These are phyloP conservation scores for Apodemia zela DNA, from an alignment of 2,888 invertebrate genomes.

Conservation along the genomic window DNA sequence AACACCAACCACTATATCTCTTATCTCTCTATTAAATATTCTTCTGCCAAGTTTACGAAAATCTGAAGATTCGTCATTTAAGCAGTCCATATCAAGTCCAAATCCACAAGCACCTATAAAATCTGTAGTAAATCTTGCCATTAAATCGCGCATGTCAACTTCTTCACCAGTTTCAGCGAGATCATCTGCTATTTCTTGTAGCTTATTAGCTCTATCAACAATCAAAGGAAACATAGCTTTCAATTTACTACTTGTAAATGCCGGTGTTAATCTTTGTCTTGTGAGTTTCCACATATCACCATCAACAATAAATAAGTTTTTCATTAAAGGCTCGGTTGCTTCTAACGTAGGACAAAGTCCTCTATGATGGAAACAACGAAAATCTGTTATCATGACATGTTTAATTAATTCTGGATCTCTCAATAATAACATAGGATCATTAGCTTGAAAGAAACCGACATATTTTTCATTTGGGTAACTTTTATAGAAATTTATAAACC, in stretches of 20 bases:
- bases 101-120: constrained; percentile 69
- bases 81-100: constrained; percentile 60
- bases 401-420: constrained; percentile 48
- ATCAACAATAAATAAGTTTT: constrained; percentile 55
- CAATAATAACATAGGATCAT: constrained; percentile 47
- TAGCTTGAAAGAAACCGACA: constrained; percentile 50
- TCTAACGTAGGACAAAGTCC: constrained; percentile 43
- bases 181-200: constrained; percentile 42
- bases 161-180: constrained; percentile 37
- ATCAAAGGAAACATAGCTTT: constrained; percentile 60
- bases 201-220: constrained; percentile 48
- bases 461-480: constrained; percentile 51
- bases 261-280: constrained; percentile 57
- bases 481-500: constrained; percentile 43
- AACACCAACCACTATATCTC: constrained; percentile 46
- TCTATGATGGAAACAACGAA: constrained; percentile 47
- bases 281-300: constrained; percentile 59
- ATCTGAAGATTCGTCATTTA: constrained; percentile 57
- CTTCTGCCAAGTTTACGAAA: constrained; percentile 61
- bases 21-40: constrained; percentile 54
- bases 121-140: constrained; percentile 46
- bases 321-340: constrained; percentile 44
- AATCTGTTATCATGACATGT: constrained; percentile 46
- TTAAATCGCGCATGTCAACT: constrained; percentile 51
- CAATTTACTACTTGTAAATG: constrained; percentile 57